Evolutionary conservation across 2,888 invertebrate genomes (phyloP), one percentile per base, ranked within the genome.

Genomic region (Rotaria macrura): DNA sequence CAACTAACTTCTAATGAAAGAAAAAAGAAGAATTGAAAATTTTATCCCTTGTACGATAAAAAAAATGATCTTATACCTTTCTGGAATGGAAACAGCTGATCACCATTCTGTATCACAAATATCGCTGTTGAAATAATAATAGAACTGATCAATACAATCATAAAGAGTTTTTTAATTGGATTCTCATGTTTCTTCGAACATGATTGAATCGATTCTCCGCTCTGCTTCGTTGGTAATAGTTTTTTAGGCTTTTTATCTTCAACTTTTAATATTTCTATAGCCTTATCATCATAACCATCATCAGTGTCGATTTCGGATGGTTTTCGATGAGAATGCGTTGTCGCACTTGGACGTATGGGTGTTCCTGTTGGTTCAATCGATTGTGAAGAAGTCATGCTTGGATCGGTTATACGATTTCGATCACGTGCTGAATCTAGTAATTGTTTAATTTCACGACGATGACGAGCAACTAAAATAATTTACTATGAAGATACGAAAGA

Each of bases 371-470:
- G 65, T 29, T 79, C 43, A 0, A 12, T 12, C 10, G 43, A 43
- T 12, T 14, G 34, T 65, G 25, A 65, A 34, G 34, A 34, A 34
- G 20, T n/a, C 0, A 3, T 20, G 9, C 5, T 34, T 20, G 65
- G 20, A 34, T 14, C n/a, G 29, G 12, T n/a, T n/a, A 5, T 10
- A 38, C 25, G 40, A 79, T 25, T 79, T 43, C 79, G 25, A 79
- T 79, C 79, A 25, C 43, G 40, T 40, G 79, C 79, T 43, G 79
- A 79, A 43, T 79, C 79, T 4, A 79, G 79, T 12, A 79, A n/a
- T 79, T 79, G 79, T 79, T 79, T 40, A 2, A 79, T 79, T 43
- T 79, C 79, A 6, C 79, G 79, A 43, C 79, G 79, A 79, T 79
- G 79, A 14, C 43, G 40, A 43, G 79, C 79, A 79, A 79, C 65